Percentiles rank a stretch among this genome's conserved stretches.
These are phyloP conservation scores for Oppia nitens DNA, from an alignment of 1,140 invertebrate genomes.

Conservation along the genomic window DNA sequence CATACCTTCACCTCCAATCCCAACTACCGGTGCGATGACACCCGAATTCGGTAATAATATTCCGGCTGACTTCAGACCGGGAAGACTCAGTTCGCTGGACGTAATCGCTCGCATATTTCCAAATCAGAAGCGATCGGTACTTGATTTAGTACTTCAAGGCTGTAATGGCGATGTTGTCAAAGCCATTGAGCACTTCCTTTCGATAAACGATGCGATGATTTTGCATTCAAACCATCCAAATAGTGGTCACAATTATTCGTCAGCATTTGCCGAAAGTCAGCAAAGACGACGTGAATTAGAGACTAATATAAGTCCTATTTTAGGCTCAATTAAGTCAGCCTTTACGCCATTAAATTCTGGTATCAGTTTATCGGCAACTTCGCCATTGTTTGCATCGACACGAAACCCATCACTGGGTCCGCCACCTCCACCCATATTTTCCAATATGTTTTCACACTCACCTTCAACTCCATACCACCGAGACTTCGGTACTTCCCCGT, in stretches of 20 bases:
- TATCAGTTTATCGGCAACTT: background rate
- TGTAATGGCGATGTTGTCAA: constrained; percentile 70
- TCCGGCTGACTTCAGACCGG: constrained; percentile 20
- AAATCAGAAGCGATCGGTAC: constrained; percentile 56
- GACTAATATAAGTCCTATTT: background rate
- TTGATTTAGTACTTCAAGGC: constrained; percentile 66
- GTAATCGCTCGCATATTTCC: constrained; percentile 72
- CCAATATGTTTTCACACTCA: background rate
- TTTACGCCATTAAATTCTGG: constrained; percentile 6
- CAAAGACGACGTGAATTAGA: background rate
- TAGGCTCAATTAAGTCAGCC: constrained; percentile 6
- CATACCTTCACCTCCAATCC: background rate
- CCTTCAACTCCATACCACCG: background rate
- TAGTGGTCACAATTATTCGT: background rate
- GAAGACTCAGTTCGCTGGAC: constrained; percentile 48
- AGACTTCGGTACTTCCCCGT: background rate
- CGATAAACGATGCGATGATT: constrained; percentile 20
- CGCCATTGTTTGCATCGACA: background rate
- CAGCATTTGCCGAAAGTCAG: background rate
- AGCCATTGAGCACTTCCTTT: constrained; percentile 48
- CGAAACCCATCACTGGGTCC: background rate
- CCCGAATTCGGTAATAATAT: background rate
- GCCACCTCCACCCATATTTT: background rate
- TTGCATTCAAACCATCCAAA: background rate
- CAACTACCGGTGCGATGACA: background rate